These are phyloP conservation scores for Geotrypetes seraphini DNA, from an alignment of 2,797 vertebrate genomes.

Conservation along the genomic window DNA sequence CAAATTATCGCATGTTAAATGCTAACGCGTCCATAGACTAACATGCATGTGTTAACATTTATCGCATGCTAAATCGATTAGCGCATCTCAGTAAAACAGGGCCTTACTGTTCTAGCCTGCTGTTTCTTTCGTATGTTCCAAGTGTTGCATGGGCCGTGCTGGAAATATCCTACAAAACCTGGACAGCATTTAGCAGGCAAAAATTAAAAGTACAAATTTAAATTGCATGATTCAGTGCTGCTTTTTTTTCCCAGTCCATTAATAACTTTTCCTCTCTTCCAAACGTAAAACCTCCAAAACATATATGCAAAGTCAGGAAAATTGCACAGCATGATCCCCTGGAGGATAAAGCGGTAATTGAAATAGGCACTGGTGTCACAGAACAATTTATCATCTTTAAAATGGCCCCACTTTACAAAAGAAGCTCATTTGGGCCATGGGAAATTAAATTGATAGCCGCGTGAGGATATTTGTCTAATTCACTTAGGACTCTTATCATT, in stretches of 20 bases:
- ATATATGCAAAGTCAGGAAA: conserved; percentile 8
- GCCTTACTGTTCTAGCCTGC: too few relatives aligned
- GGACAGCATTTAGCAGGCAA: not conserved
- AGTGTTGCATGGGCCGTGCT: too few relatives aligned
- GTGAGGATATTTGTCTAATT: conserved; percentile 42
- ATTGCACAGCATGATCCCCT: not conserved
- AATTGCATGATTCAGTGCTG: not conserved
- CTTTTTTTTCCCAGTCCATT: not conserved
- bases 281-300: not conserved
- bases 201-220: not conserved
- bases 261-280: not conserved
- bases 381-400: conserved; percentile 37
- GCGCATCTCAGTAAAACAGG: too few relatives aligned
- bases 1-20: too few relatives aligned
- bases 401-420: conserved; percentile 31
- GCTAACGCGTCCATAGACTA: too few relatives aligned
- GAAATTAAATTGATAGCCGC: conserved; percentile 43
- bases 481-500: conserved; percentile 43
- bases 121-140: too few relatives aligned
- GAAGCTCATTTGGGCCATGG: conserved; percentile 32
- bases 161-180: too few relatives aligned
- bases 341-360: conserved; percentile 21
- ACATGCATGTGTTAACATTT: too few relatives aligned
- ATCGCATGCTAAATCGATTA: too few relatives aligned
- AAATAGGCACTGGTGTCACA: conserved; percentile 26